Evolutionary conservation across 2,113 vertebrate genomes (phyloP).

Genomic region (Nyctereutes procyonoides): DNA sequence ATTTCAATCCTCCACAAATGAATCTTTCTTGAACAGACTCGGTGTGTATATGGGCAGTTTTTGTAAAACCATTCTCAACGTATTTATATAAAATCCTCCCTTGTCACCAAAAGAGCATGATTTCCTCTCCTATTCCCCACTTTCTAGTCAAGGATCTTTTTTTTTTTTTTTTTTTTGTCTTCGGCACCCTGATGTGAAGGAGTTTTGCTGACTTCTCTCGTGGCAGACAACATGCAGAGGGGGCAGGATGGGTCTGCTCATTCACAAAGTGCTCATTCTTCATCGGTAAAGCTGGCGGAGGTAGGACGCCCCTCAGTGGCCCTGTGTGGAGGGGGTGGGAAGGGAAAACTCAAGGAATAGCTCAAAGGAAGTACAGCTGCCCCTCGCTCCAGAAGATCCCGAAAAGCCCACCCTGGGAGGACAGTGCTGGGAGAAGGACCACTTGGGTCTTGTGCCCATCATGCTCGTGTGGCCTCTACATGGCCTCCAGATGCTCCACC

Average conservation of each 20-base stretch:
- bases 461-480: accelerated
- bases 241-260: neutral
- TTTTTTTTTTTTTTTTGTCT: too few relatives aligned
- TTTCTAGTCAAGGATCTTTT: neutral
- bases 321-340: neutral
- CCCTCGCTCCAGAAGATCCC: neutral
- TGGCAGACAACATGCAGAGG: too few relatives aligned
- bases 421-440: neutral
- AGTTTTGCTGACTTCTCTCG: neutral
- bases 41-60: neutral
- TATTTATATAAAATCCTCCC: neutral
- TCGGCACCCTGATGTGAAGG: neutral
- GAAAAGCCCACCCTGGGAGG: neutral
- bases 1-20: slow-evolving; percentile 27
- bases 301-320: neutral
- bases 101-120: neutral
- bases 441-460: too few relatives aligned
- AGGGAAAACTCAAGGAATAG: neutral
- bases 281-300: neutral
- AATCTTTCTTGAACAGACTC: slow-evolving; percentile 27
- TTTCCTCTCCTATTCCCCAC: neutral
- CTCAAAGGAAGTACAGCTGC: neutral
- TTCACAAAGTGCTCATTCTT: neutral
- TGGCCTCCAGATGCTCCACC: neutral
- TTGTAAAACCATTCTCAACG: neutral